Base-by-base conservation (phyloP, 1,140 invertebrate species). In the Lepeophtheirus salmonis region DNA sequence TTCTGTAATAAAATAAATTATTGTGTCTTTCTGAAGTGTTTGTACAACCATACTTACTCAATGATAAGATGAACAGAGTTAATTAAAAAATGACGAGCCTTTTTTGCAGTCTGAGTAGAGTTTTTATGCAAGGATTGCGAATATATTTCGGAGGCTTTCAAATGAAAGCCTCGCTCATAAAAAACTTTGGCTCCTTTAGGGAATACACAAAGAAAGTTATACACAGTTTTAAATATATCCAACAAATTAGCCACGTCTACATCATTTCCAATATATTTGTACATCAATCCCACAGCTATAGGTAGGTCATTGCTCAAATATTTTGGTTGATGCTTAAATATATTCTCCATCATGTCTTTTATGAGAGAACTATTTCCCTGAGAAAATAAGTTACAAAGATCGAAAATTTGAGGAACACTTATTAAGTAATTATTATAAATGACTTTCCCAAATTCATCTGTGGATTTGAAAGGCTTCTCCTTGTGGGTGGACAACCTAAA, bases 291-390 rank as follows among this genome's bases (percentile, higher is more conserved):
- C 6, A 41, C n/a, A n/a, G 30, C 30, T 10, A 41, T n/a, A n/a
- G 30, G 30, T 10, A 41, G 30, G n/a, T 41, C 30, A 21, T 57
- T 25, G 12, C 2, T 25, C 2, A 57, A 23, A 21, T 57, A 57
- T 16, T 57, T 57, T 13, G 55, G 55, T n/a, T 57, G 55, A 2
- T 41, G 55, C 16, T 25, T 57, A 14, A 57, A 25, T 13, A 57
- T 17, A n/a, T 57, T 57, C 16, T 16, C 26, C 23, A 57, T 16
- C 55, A 57, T 57, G 20, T 21, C 25, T 21, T 25, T 30, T 14
- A 57, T 16, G 20, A 57, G 23, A 17, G 22, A 17, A 16, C 3
- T 17, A 57, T 57, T 57, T 17, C 30, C 23, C 4, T 21, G 13
- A n/a, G 17, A 21, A n/a, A 57, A 57, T 16, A 57, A 18, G n/a